These are phyloP conservation scores for Prunella fulvescens DNA, from an alignment of 2,113 vertebrate species.

Conservation along the genomic window DNA sequence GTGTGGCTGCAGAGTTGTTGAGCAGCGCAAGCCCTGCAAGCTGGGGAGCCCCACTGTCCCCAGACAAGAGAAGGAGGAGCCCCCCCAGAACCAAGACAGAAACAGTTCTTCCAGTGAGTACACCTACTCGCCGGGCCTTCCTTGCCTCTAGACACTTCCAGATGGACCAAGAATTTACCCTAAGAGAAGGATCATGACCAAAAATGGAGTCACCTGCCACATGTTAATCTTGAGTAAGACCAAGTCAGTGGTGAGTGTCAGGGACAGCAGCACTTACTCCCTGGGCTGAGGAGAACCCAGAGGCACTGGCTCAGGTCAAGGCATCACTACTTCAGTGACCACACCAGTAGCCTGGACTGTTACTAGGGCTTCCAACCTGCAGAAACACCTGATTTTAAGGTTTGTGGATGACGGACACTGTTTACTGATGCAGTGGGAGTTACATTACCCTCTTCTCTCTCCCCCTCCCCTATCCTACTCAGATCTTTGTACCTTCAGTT, in stretches of 20 bases:
- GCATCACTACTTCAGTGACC: neutral
- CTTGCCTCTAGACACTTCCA: neutral
- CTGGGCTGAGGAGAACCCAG: neutral
- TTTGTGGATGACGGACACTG: rapidly evolving
- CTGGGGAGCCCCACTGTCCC: neutral
- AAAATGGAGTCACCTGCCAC: neutral
- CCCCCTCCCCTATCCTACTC: neutral
- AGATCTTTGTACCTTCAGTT: neutral
- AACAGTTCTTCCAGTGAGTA: neutral
- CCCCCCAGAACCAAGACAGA: rapidly evolving
- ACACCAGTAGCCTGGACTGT: rapidly evolving
- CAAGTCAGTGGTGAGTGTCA: neutral
- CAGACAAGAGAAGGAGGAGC: neutral
- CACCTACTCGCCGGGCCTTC: neutral
- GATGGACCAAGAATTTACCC: neutral
- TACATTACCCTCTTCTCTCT: neutral
- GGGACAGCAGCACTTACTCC: neutral
- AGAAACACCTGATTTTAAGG: neutral
- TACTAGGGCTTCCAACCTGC: neutral
- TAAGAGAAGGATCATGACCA: rapidly evolving
- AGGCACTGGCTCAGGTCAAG: neutral
- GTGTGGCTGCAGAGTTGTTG: neutral
- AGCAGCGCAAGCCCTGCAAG: neutral
- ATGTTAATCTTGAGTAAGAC: too few species aligned
- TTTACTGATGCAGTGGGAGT: neutral